Base-by-base conservation (phyloP, 1,140 invertebrate species). In the Drosophila sechellia region DNA sequence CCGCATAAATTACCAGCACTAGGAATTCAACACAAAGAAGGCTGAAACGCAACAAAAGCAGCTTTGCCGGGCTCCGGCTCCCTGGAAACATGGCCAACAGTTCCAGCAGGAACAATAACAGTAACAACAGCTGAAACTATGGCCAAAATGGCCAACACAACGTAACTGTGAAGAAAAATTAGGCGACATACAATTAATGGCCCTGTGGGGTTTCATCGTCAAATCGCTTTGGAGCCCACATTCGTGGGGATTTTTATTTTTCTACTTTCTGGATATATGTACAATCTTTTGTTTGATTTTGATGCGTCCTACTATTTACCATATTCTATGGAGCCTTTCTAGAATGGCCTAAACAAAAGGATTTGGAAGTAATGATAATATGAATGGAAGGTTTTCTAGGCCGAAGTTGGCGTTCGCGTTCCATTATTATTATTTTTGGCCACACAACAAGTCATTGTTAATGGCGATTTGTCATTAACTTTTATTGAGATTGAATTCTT, bases 1-100 rank as follows among this genome's bases (percentile, higher is more conserved):
- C 84, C 84, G 79, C 84, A 89, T 87, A 89, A 87, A 87, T 87
- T 87, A 76, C 81, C 75, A 80, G 75, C 72, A 85, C 81, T 84
- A 68, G 53, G 65, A 57, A 60, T 81, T 68, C 81, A 71, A 71
- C 73, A 73, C 52, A 73, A 85, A 85, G 56, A 68, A 61, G 42
- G 69, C 80, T 75, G 45, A 34, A 75, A 77, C 57, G 66, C 77
- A 76, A 77, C 73, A 60, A 85, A 85, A 85, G 81, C 81, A 56
- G 81, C 77, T 81, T 85, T 81, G 61, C 31, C 31, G 31, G 31
- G 31, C 31, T 31, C 63, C 25, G 54, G 57, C 77, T 75, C 76
- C 50, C 76, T 65, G 77, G 77, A 76, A 83, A 87, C 83, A 76
- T 76, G 81, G 86, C 58, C 77, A 79, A 65, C 75, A 87, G 63